These are phyloP conservation scores for Pelusios castaneus DNA, from an alignment of 2,113 vertebrate genomes.

Conservation along the genomic window DNA sequence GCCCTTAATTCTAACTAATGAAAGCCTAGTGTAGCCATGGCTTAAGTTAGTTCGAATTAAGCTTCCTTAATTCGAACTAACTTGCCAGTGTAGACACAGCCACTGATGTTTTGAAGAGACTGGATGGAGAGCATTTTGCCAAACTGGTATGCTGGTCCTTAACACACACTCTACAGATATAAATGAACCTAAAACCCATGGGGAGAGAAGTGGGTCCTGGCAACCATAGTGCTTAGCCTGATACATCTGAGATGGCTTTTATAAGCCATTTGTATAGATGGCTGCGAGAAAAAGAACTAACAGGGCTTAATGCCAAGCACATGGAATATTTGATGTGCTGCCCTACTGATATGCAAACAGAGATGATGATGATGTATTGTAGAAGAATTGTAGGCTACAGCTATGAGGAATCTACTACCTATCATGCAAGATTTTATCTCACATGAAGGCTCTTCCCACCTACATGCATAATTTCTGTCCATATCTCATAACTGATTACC, in stretches of 20 bases:
- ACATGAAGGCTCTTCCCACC: not conserved
- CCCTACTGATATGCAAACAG: not conserved
- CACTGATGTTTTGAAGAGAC: not conserved
- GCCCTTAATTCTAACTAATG: too few relatives aligned
- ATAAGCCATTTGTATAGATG: not conserved
- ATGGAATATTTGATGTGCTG: not conserved
- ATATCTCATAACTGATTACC: not conserved
- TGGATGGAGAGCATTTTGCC: not conserved
- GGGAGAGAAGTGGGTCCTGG: not conserved
- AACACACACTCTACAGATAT: too few relatives aligned
- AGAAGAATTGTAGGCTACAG: not conserved
- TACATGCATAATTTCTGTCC: not conserved
- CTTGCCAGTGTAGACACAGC: too few relatives aligned
- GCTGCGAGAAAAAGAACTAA: not conserved
- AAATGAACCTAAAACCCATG: not conserved
- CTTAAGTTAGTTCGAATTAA: too few relatives aligned
- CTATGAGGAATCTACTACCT: not conserved
- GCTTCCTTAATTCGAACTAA: too few relatives aligned
- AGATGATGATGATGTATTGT: not conserved
- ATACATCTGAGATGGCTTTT: not conserved
- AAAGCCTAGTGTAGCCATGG: too few relatives aligned
- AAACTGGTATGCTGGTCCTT: not conserved
- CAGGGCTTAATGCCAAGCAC: not conserved
- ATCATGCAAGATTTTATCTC: not conserved
- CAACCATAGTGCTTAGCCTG: not conserved